phyloP scores from a whole-genome alignment of 2,113 vertebrate species.

The Galeopterus variegatus region DNA sequence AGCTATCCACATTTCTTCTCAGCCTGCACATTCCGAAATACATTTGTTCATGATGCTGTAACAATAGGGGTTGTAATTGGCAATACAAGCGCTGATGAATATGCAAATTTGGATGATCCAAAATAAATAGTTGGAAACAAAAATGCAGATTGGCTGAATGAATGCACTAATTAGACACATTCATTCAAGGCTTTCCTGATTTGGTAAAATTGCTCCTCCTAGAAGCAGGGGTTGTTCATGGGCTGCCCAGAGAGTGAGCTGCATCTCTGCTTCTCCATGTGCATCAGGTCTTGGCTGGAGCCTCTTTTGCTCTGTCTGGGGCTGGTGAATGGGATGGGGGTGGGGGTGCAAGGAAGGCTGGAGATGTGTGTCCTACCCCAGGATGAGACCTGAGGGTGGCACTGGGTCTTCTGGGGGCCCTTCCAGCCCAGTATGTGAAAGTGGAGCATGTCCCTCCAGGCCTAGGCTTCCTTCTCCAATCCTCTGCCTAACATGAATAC shows the following conservation, averaged over 20 bases:
- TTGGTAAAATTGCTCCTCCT: background rate
- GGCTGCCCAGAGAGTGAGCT: fast-evolving
- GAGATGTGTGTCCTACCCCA: no score
- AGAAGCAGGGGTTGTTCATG: background rate
- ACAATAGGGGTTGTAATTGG: background rate
- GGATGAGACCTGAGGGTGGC: fast-evolving
- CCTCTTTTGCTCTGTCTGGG: no score
- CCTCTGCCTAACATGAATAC: no score
- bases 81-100: background rate
- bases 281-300: no score
- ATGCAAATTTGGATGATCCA: background rate
- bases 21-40: background rate
- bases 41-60: background rate
- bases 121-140: background rate
- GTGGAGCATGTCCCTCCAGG: no score
- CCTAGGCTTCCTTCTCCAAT: no score
- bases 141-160: background rate
- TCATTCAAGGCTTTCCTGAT: no score
- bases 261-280: no score
- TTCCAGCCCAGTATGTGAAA: no score
- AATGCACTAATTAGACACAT: background rate
- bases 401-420: no score
- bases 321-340: no score
- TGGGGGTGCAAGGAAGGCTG: no score
- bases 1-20: background rate